phyloP scores from a whole-genome alignment of 64 coral and sea anemone species.

The Cladopsammia gracilis region DNA sequence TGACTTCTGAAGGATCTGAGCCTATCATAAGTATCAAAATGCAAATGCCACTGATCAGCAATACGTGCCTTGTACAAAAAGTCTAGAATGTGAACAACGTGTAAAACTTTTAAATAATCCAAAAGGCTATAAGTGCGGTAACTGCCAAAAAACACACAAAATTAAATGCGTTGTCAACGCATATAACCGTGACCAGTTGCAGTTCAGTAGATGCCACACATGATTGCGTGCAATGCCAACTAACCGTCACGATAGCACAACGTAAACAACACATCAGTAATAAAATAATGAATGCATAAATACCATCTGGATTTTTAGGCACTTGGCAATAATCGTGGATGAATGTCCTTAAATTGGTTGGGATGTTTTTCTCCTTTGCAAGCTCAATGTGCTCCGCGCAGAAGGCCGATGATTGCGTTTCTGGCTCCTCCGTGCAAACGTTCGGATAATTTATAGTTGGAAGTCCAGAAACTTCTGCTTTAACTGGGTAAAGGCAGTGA shows the following conservation, averaged over 20 bases:
- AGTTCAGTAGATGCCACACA: conserved; percentile 13
- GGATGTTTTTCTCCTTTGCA: background rate
- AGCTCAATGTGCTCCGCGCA: conserved; percentile 21
- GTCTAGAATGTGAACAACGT: background rate
- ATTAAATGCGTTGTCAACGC: conserved; percentile 8
- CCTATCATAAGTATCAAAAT: background rate
- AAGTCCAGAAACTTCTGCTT: conserved; percentile 18
- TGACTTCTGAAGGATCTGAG: conserved; percentile 21
- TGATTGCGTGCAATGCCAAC: background rate
- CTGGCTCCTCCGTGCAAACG: conserved; percentile 25
- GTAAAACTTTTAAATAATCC: background rate
- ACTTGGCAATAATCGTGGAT: conserved; percentile 29
- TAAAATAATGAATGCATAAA: background rate
- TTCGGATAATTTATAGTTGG: conserved; percentile 31
- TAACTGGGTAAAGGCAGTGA: conserved; percentile 31
- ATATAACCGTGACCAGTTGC: background rate
- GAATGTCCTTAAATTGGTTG: conserved; percentile 29
- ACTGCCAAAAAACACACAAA: background rate
- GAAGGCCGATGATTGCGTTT: conserved; percentile 15
- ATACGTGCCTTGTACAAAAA: background rate
- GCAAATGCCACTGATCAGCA: background rate
- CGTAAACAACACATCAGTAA: background rate
- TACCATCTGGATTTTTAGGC: conserved; percentile 2
- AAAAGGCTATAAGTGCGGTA: conserved; percentile 2
- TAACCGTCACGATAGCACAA: background rate